Percentiles rank a stretch among this genome's conserved stretches.
These are phyloP conservation scores for Sturnus vulgaris DNA, from an alignment of 2,113 vertebrate species.

Conservation along the genomic window DNA sequence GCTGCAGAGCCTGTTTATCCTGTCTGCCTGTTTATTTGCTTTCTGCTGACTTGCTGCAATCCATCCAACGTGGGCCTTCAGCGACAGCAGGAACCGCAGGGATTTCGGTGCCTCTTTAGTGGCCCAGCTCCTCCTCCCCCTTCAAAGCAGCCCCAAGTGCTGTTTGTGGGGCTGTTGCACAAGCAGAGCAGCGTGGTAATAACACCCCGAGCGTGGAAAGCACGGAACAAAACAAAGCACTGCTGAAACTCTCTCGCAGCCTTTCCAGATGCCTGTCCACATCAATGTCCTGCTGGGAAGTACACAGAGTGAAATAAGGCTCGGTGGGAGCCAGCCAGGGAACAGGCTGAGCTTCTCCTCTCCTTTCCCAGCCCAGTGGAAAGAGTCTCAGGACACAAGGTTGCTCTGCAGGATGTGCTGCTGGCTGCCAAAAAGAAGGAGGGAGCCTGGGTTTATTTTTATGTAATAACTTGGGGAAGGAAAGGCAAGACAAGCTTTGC, in stretches of 20 bases:
- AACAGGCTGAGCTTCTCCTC: background rate
- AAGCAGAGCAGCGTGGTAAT: background rate
- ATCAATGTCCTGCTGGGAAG: background rate
- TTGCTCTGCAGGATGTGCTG: background rate
- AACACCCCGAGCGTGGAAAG: background rate
- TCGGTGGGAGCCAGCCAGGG: background rate
- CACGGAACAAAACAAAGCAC: background rate
- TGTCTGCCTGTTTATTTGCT: constrained; percentile 2
- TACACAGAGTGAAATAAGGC: background rate
- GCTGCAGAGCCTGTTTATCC: constrained; percentile 19
- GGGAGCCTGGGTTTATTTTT: background rate
- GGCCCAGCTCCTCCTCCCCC: background rate
- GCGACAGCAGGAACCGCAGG: background rate
- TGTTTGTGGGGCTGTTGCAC: background rate
- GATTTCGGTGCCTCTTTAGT: background rate
- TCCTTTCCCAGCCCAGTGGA: background rate
- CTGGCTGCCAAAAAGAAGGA: background rate
- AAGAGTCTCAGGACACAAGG: background rate
- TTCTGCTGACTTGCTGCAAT: background rate
- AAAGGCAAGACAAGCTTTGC: background rate
- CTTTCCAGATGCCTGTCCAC: constrained; percentile 28
- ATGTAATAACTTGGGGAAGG: background rate
- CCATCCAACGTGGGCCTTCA: background rate
- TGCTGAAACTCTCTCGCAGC: background rate
- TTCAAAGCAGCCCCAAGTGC: background rate